Percentiles rank a stretch among this genome's conserved stretches.
Conservation (phyloP, 2,888 invertebrate genomes). For the Emmelina monodactyla region DNA sequence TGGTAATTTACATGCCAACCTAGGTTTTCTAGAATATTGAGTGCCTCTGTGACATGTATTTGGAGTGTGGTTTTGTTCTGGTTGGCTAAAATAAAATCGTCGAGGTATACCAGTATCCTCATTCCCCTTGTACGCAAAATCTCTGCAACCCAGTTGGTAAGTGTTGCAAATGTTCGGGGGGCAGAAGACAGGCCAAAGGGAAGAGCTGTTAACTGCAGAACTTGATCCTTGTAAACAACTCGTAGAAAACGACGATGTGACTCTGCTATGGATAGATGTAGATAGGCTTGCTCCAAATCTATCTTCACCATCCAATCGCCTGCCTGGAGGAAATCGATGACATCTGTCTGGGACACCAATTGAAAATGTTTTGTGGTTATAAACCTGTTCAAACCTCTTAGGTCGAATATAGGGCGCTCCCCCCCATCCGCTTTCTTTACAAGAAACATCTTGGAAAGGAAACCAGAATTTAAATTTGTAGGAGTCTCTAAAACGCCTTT, state of each 20-base stretch:
- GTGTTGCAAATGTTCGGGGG: neutral
- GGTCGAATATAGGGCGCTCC: conserved; percentile 17
- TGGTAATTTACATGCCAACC: conserved; percentile 16
- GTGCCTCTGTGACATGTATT: conserved; percentile 5
- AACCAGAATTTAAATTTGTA: conserved; percentile 5
- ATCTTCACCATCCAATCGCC: neutral
- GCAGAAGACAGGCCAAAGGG: neutral
- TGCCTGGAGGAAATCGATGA: conserved; percentile 15
- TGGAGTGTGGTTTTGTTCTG: neutral
- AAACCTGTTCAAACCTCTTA: conserved; percentile 14
- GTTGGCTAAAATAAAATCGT: neutral
- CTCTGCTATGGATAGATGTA: neutral
- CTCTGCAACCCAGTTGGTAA: neutral
- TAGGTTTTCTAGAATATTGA: conserved; percentile 9
- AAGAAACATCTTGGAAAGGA: conserved; percentile 15
- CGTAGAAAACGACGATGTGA: neutral
- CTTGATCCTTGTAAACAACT: neutral
- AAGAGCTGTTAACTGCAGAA: neutral
- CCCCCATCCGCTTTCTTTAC: conserved; percentile 16
- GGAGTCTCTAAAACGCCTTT: conserved; percentile 8
- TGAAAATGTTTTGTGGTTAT: conserved; percentile 14
- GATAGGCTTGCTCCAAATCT: neutral
- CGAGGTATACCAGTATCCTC: neutral
- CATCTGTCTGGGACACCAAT: conserved; percentile 12
- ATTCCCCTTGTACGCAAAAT: neutral